phyloP scores from a whole-genome alignment of 2,888 invertebrate genomes.

The Nematopogon swammerdamellus region DNA sequence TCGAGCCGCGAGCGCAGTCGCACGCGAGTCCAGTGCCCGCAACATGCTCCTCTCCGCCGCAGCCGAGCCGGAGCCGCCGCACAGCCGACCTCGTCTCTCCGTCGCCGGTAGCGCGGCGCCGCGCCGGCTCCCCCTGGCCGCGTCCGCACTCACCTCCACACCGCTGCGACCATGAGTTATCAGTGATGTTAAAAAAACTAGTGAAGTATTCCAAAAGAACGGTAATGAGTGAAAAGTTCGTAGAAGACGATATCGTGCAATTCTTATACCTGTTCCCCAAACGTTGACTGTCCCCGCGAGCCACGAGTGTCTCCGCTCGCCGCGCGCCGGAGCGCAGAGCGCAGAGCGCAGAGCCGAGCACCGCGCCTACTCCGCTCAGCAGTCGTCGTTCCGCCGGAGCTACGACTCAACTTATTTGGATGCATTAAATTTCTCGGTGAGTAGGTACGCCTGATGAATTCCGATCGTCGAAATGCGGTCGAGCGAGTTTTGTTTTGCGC shows the following conservation, averaged over 20 bases:
- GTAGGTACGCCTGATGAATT: neutral
- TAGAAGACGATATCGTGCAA: neutral
- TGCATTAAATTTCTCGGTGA: neutral
- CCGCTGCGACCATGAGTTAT: neutral
- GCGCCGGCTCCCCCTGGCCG: neutral
- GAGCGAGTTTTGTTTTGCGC: neutral
- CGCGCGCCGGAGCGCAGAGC: slow-evolving; percentile 8
- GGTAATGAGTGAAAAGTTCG: neutral
- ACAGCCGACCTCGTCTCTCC: neutral
- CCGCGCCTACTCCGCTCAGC: too few species aligned
- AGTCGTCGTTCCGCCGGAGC: slow-evolving; percentile 5
- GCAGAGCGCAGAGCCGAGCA: slow-evolving; percentile 14
- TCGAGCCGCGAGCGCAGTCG: neutral
- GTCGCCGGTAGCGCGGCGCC: neutral
- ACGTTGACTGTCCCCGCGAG: slow-evolving; percentile 27
- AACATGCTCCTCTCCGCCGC: neutral
- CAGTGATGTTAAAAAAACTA: neutral
- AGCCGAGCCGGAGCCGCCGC: neutral
- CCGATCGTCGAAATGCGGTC: neutral
- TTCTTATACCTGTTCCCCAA: slow-evolving; percentile 37
- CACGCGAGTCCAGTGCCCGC: neutral
- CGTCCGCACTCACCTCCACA: neutral
- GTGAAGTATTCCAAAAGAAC: neutral
- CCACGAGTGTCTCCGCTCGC: slow-evolving; percentile 15
- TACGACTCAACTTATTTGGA: slow-evolving; percentile 4